Percentiles rank a stretch among this genome's conserved stretches.
Evolutionary conservation across 2,113 vertebrate genomes (phyloP).

Genomic region (Genyomyrus donnyi): DNA sequence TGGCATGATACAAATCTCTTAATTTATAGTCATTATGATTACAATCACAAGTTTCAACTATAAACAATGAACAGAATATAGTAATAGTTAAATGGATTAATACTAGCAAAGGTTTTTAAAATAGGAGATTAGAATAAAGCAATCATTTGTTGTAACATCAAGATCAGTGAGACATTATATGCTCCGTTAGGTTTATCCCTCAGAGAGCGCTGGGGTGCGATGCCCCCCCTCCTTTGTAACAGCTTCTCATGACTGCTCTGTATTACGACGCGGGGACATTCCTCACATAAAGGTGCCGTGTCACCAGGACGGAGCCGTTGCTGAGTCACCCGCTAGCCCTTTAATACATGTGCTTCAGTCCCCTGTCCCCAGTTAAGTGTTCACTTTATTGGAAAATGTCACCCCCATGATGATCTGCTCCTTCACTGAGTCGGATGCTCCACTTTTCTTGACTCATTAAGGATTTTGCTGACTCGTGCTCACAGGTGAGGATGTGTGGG

Average conservation of each 20-base stretch:
- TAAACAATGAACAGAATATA: not conserved
- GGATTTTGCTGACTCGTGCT: not conserved
- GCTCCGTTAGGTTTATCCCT: not conserved
- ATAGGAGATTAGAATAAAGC: not conserved
- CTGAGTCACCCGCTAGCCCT: not conserved
- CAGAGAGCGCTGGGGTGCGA: not conserved
- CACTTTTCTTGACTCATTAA: not conserved
- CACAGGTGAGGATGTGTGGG: not conserved
- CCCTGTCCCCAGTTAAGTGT: not conserved
- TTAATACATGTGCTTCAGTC: not conserved
- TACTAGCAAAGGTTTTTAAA: not conserved
- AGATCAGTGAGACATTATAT: not conserved
- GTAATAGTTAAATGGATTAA: not conserved
- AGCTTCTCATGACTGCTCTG: not conserved
- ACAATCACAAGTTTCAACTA: not conserved
- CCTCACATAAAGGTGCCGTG: not conserved
- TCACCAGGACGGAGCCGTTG: not conserved
- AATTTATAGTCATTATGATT: not conserved
- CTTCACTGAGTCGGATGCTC: not conserved
- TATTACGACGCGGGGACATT: not conserved
- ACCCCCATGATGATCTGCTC: not conserved
- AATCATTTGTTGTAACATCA: not conserved
- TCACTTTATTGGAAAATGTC: not conserved
- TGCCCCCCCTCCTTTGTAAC: not conserved
- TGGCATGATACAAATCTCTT: not conserved